Base-by-base conservation (phyloP, 2,888 invertebrate species). In the Mesorhabditis belari region DNA sequence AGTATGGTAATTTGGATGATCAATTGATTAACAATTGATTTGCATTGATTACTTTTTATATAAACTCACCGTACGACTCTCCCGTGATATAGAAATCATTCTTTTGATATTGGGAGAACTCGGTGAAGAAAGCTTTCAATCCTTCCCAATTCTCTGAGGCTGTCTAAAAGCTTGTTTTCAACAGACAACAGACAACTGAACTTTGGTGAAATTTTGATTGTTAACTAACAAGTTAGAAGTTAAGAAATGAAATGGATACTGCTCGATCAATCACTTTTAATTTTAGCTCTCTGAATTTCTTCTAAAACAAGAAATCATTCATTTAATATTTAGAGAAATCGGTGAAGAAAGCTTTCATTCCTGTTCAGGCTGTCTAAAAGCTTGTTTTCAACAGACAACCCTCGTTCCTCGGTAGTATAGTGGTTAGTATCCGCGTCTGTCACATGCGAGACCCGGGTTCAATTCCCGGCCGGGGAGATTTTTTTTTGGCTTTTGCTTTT, bases 231-330 rank as follows among this genome's bases (percentile, higher is more conserved):
- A n/a, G n/a, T n/a, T n/a, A n/a, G n/a, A n/a, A n/a, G n/a, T n/a
- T n/a, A n/a, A n/a, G n/a, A n/a, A n/a, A n/a, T n/a, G n/a, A n/a
- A n/a, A n/a, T n/a, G n/a, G n/a, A n/a, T n/a, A n/a, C n/a, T n/a
- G n/a, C n/a, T n/a, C n/a, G n/a, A n/a, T n/a, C n/a, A n/a, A n/a
- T n/a, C n/a, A n/a, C n/a, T n/a, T n/a, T n/a, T n/a, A n/a, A n/a
- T n/a, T n/a, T n/a, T n/a, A n/a, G n/a, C n/a, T n/a, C n/a, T n/a
- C n/a, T n/a, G n/a, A n/a, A n/a, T n/a, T n/a, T n/a, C n/a, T n/a
- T n/a, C n/a, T n/a, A n/a, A n/a, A n/a, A n/a, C n/a, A 80, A 84
- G 68, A 85, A 83, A 27, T 82, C 82, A 70, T 83, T 82, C 3
- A 65, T 64, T 19, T 67, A 72, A 63, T 80, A 84, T 64, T 83